phyloP scores from a whole-genome alignment of 2,113 vertebrate genomes.

The Loxodonta africana region DNA sequence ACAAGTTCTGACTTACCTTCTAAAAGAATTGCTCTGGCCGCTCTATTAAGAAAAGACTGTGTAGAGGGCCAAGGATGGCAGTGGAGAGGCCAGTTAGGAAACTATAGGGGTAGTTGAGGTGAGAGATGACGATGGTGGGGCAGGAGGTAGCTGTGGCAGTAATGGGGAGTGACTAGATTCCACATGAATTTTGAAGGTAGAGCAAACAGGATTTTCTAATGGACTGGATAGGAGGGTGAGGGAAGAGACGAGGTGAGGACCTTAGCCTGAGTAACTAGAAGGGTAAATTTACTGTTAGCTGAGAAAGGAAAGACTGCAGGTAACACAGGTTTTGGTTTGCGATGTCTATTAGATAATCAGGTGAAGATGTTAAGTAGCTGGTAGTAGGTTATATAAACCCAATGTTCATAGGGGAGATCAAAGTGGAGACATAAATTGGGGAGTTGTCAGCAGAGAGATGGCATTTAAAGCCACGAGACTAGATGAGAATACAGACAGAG shows the following conservation, averaged over 20 bases:
- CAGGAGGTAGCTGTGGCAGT: not conserved
- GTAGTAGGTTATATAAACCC: not conserved
- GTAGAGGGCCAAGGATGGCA: too few species aligned
- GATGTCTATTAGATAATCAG: not conserved
- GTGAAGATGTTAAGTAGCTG: not conserved
- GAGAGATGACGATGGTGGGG: not conserved
- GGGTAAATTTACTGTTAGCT: not conserved
- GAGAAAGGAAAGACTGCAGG: not conserved
- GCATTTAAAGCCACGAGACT: not conserved
- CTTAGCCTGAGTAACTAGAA: not conserved
- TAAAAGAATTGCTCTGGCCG: not conserved
- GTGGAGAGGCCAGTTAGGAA: not conserved
- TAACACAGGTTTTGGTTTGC: not conserved
- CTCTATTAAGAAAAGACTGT: not conserved
- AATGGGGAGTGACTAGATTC: not conserved
- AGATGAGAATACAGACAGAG: not conserved
- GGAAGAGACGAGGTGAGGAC: not conserved
- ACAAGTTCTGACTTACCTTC: not conserved
- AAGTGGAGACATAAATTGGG: not conserved
- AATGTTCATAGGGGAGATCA: not conserved
- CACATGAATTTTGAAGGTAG: not conserved
- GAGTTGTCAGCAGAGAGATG: not conserved
- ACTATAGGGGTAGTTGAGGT: not conserved
- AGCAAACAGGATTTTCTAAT: not conserved
- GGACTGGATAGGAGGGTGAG: not conserved